Evolutionary conservation across 2,888 invertebrate species (phyloP).

Genomic region (Neoitamus cyanurus): DNA sequence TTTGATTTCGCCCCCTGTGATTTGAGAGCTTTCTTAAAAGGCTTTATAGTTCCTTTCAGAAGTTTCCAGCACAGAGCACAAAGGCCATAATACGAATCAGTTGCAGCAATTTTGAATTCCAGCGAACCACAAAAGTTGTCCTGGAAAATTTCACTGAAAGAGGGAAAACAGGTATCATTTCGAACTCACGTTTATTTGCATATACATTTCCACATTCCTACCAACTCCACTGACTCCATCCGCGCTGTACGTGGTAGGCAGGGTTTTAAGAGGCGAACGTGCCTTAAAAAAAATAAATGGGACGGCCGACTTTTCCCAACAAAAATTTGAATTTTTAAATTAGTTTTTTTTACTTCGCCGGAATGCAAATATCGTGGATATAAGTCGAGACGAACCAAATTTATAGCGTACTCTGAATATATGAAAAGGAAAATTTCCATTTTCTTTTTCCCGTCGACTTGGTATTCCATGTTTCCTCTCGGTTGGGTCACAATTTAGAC

Average conservation of each 20-base stretch:
- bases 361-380: constrained; percentile 25
- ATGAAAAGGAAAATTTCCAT: constrained; percentile 29
- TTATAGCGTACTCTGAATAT: constrained; percentile 12
- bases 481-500: background rate
- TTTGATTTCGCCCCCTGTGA: background rate
- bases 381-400: background rate
- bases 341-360: constrained; percentile 64
- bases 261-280: background rate
- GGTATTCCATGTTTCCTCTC: background rate
- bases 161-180: background rate
- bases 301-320: constrained; percentile 11
- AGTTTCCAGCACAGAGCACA: background rate
- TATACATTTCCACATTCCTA: background rate
- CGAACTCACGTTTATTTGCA: background rate
- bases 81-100: background rate
- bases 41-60: background rate
- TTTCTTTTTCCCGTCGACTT: background rate
- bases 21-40: background rate
- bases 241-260: background rate
- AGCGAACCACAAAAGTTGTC: background rate
- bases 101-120: background rate
- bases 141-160: background rate
- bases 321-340: constrained; percentile 66
- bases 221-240: background rate
- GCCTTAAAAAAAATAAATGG: background rate